Conservation (phyloP, 2,113 vertebrate genomes). For the Chaetops frenatus region DNA sequence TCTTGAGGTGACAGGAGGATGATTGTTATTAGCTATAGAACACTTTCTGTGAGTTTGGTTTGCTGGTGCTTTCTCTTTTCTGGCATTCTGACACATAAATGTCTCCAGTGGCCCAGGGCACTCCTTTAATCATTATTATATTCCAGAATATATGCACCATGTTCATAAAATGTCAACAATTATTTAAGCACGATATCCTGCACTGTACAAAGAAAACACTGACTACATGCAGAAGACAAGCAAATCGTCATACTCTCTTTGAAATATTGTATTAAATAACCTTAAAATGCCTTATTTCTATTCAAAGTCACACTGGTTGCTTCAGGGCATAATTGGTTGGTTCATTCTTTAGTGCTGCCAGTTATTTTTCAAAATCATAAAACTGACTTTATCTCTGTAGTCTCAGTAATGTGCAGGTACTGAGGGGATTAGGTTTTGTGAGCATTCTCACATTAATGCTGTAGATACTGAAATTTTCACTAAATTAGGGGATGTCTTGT, state of each 20-base stretch:
- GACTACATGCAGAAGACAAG: background rate
- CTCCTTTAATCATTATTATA: background rate
- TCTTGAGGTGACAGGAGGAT: background rate
- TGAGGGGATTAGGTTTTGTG: conserved; percentile 5
- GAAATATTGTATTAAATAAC: conserved; percentile 24
- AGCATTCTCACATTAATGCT: background rate
- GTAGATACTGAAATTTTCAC: background rate
- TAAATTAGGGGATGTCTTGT: background rate
- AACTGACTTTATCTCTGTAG: background rate
- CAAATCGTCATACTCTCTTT: background rate
- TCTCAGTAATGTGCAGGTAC: background rate
- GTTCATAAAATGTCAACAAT: background rate
- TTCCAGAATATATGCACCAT: background rate
- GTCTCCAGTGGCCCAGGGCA: background rate
- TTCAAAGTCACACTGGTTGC: conserved; percentile 42
- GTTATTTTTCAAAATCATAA: conserved; percentile 38
- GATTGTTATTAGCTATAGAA: background rate
- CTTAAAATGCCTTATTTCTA: background rate
- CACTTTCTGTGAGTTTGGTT: background rate
- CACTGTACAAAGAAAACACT: background rate
- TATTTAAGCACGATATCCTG: background rate
- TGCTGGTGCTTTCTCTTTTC: background rate
- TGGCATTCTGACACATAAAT: background rate
- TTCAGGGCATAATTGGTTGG: conserved; percentile 37
- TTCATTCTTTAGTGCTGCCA: conserved; percentile 8